Percentiles rank a stretch among this genome's conserved stretches.
These are phyloP conservation scores for Fissipunctia ypsillon DNA, from an alignment of 2,888 invertebrate species.

Conservation along the genomic window DNA sequence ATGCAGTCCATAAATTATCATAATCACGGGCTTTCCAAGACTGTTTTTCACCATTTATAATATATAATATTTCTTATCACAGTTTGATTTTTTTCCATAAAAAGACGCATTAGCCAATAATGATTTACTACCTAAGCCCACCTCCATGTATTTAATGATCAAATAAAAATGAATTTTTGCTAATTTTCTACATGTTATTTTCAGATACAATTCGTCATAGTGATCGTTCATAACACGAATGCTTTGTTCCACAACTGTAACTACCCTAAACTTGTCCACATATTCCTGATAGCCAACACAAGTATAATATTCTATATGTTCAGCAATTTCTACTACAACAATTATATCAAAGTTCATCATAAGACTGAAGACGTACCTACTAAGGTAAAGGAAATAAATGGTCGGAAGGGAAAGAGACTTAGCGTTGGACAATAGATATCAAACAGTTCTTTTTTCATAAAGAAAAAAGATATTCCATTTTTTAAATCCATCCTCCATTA, in stretches of 20 bases:
- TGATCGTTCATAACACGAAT: slow-evolving; percentile 91
- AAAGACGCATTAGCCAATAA: not conserved
- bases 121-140: not conserved
- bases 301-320: slow-evolving; percentile 93
- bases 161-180: not conserved
- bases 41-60: not conserved
- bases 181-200: slow-evolving; percentile 28
- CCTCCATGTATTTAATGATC: not conserved
- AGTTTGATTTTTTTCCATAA: too few species aligned
- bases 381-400: not conserved
- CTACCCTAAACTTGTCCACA: slow-evolving; percentile 91
- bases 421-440: slow-evolving; percentile 50
- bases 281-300: slow-evolving; percentile 90
- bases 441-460: not conserved
- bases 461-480: not conserved
- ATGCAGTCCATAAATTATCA: not conserved
- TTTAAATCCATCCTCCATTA: not conserved
- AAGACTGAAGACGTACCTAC: slow-evolving; percentile 35
- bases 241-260: slow-evolving; percentile 90
- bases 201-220: slow-evolving; percentile 93
- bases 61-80: too few species aligned
- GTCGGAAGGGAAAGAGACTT: slow-evolving; percentile 16
- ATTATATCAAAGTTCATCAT: slow-evolving; percentile 83
- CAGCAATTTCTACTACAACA: slow-evolving; percentile 92
- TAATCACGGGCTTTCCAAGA: not conserved